These are phyloP conservation scores for Rhamphomyia laevipes DNA, from an alignment of 2,888 invertebrate genomes.

Conservation along the genomic window DNA sequence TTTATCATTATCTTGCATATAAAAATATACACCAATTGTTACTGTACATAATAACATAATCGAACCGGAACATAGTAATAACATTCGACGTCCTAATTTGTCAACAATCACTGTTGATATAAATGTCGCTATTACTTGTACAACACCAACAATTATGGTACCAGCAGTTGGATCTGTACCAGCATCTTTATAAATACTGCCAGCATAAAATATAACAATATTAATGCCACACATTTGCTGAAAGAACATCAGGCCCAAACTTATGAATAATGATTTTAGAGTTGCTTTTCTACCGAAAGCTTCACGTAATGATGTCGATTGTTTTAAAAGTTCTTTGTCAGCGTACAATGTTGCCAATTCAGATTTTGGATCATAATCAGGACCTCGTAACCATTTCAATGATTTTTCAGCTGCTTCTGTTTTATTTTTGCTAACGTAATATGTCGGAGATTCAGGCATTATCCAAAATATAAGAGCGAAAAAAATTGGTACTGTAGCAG, in stretches of 20 bases:
- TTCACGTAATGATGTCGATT: constrained; percentile 43
- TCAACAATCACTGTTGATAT: constrained; percentile 68
- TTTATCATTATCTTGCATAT: constrained; percentile 27
- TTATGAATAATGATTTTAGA: constrained; percentile 55
- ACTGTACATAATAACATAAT: constrained; percentile 59
- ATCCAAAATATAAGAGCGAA: constrained; percentile 62
- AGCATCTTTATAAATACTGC: constrained; percentile 53
- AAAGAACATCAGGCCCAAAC: constrained; percentile 74
- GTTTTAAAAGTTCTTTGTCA: constrained; percentile 40
- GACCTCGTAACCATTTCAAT: constrained; percentile 62
- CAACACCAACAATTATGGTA: constrained; percentile 70
- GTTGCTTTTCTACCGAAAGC: constrained; percentile 48
- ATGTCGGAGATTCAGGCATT: constrained; percentile 81
- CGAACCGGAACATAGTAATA: constrained; percentile 58
- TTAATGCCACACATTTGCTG: constrained; percentile 81
- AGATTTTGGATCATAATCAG: constrained; percentile 49
- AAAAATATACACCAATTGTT: constrained; percentile 61
- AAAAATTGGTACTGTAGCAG: constrained; percentile 43
- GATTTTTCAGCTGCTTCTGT: constrained; percentile 55
- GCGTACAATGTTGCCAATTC: constrained; percentile 52
- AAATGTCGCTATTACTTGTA: constrained; percentile 60
- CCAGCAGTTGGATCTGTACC: constrained; percentile 46
- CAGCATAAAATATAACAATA: constrained; percentile 70
- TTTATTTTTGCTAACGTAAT: constrained; percentile 48
- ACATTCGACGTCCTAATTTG: constrained; percentile 61